phyloP scores from a whole-genome alignment of 53 echinoderm and acorn worm genomes.

The Paracentrotus lividus region DNA sequence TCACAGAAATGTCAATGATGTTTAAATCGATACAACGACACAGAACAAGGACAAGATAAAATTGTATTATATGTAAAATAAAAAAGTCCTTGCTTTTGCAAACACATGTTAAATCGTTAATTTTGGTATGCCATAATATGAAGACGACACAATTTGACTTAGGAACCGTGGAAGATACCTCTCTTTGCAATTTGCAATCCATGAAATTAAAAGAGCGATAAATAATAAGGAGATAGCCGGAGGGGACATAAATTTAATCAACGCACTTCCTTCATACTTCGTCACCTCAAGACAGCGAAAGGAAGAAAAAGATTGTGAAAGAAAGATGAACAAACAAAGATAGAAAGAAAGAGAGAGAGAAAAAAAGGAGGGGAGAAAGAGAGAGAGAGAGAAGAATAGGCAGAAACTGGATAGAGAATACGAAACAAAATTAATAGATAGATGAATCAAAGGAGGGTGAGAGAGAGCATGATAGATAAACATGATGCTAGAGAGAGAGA shows the following conservation, averaged over 20 bases:
- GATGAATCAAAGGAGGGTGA: not conserved
- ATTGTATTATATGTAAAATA: too few relatives aligned
- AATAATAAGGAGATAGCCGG: not conserved
- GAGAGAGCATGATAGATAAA: not conserved
- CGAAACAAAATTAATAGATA: not conserved
- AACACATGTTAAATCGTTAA: not conserved
- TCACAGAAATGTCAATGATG: too few relatives aligned
- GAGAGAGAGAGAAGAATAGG: not conserved
- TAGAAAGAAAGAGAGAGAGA: not conserved
- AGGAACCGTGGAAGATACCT: not conserved
- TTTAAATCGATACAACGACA: too few relatives aligned
- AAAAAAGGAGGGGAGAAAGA: not conserved
- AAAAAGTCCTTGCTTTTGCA: too few relatives aligned
- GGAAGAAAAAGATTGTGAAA: not conserved
- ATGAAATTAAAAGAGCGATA: conserved; percentile 41
- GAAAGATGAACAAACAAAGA: not conserved
- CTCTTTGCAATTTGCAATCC: not conserved
- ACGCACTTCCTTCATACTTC: conserved; percentile 11
- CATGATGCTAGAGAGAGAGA: too few relatives aligned
- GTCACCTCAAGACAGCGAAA: not conserved
- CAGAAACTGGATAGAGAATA: not conserved
- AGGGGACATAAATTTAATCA: conserved; percentile 47
- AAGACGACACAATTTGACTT: not conserved
- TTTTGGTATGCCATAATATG: not conserved
- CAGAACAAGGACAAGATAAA: too few relatives aligned